A percentile compares a stretch with the other conserved stretches of the same genome.
These are phyloP conservation scores for Lytechinus pictus DNA, from an alignment of 35 echinoderm and acorn worm genomes.

Conservation along the genomic window DNA sequence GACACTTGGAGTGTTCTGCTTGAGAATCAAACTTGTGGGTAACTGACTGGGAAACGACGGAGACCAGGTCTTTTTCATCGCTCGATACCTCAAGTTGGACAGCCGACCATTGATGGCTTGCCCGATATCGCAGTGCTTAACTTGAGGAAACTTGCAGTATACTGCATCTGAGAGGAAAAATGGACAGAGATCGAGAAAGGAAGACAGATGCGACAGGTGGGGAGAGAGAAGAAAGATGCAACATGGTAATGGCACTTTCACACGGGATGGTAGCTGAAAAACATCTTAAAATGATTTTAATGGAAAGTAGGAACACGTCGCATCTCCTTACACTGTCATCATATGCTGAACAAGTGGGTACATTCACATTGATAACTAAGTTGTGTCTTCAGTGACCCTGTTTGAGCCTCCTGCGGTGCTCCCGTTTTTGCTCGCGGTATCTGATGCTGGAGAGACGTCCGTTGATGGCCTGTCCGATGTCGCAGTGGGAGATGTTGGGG, in stretches of 20 bases:
- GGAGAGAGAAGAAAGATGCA: background rate
- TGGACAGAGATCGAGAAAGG: background rate
- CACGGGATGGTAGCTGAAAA: background rate
- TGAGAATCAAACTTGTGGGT: background rate
- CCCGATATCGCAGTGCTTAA: conserved; percentile 22
- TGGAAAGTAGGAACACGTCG: background rate
- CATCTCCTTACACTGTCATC: background rate
- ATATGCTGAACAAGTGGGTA: background rate
- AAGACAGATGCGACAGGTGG: background rate
- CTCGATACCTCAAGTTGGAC: background rate
- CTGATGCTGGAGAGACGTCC: conserved; percentile 32
- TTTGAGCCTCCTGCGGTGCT: background rate
- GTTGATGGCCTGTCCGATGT: conserved; percentile 46
- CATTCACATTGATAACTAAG: background rate
- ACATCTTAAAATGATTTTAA: background rate
- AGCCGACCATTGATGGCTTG: conserved; percentile 22
- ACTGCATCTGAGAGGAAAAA: conserved; percentile 30
- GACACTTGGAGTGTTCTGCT: background rate
- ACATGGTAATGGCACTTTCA: background rate
- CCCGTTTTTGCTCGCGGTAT: conserved; percentile 25
- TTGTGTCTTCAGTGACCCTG: background rate
- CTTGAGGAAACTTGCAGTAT: background rate
- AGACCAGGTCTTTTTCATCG: conserved; percentile 21
- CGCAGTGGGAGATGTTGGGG: conserved; percentile 29
- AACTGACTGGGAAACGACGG: background rate